Evolutionary conservation across 2,888 invertebrate species (phyloP).

Genomic region (Caenorhabditis becei): DNA sequence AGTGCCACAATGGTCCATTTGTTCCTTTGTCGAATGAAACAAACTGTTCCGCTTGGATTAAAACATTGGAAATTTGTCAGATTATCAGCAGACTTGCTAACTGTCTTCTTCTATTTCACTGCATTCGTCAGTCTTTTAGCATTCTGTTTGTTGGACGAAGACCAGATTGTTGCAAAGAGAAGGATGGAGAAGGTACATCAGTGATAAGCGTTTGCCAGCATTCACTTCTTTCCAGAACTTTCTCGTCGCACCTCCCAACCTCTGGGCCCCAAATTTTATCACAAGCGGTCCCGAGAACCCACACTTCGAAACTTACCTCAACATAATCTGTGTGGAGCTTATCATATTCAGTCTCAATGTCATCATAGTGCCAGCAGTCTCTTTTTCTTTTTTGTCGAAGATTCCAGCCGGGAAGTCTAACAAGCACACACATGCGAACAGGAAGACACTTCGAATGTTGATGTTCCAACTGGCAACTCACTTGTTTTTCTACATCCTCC

Average conservation of each 20-base stretch:
- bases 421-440: background rate
- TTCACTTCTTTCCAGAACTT: background rate
- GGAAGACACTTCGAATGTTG: background rate
- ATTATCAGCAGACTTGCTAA: background rate
- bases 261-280: background rate
- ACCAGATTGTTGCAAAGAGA: background rate
- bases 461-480: background rate
- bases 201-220: background rate
- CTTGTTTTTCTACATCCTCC: background rate
- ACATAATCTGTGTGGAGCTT: background rate
- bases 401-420: background rate
- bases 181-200: background rate
- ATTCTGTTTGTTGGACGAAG: background rate
- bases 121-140: background rate
- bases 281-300: background rate
- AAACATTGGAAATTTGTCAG: background rate
- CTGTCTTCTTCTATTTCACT: constrained; percentile 3
- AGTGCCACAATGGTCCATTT: background rate
- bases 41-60: background rate
- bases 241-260: background rate
- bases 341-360: background rate
- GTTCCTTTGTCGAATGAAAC: background rate
- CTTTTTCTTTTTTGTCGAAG: background rate
- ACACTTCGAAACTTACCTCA: background rate
- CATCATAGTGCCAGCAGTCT: background rate